A percentile compares a stretch with the other conserved stretches of the same genome.
Conservation (phyloP, 2,888 invertebrate species). For the Cylloceria caligata region DNA sequence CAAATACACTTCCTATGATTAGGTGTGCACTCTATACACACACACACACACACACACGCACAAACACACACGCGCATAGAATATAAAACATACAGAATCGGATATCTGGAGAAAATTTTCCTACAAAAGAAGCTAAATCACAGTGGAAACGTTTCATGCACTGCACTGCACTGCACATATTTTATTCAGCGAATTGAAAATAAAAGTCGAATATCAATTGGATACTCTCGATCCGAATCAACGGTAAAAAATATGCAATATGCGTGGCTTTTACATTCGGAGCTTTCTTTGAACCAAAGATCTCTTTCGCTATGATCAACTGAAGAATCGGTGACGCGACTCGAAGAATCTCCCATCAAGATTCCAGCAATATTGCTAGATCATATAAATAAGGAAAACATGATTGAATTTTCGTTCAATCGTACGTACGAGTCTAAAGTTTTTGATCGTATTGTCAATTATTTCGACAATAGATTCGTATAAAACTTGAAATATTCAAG, state of each 20-base stretch:
- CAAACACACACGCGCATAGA: neutral
- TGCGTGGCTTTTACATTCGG: neutral
- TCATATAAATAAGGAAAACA: neutral
- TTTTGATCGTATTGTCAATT: too few species aligned
- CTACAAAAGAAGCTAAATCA: neutral
- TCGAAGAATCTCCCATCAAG: neutral
- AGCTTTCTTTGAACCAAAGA: neutral
- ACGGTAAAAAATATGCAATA: neutral
- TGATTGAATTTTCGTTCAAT: too few species aligned
- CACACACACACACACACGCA: neutral
- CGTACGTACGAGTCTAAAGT: too few species aligned
- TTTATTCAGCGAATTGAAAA: constrained; percentile 1
- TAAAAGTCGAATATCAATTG: neutral
- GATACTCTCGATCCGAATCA: neutral
- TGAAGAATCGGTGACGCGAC: neutral
- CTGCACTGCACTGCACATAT: neutral
- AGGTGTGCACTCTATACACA: neutral
- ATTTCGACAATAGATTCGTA: too few species aligned
- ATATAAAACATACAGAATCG: neutral
- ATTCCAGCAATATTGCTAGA: constrained; percentile 5
- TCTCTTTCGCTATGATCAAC: neutral
- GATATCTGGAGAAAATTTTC: neutral
- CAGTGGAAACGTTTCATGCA: neutral
- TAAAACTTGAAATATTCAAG: too few species aligned
- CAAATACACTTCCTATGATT: constrained; percentile 30